Evolutionary conservation across 2,888 invertebrate genomes (phyloP).

Genomic region (Habrosyne pyritoides): DNA sequence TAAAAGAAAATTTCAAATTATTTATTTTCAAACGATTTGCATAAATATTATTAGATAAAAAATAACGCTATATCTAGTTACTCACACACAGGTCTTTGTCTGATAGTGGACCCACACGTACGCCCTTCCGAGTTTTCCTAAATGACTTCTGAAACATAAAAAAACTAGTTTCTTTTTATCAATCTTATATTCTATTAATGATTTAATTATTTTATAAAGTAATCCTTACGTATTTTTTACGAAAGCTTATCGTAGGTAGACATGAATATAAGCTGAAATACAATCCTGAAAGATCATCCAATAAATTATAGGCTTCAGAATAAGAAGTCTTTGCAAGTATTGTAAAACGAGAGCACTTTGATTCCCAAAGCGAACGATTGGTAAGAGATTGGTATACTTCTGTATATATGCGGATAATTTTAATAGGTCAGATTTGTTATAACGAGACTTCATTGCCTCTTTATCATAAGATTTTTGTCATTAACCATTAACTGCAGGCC

Average conservation of each 20-base stretch:
- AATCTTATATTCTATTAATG: no score
- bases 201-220: no score
- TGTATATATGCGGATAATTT: background rate
- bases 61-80: no score
- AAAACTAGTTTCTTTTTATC: no score
- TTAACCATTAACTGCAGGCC: no score
- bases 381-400: background rate
- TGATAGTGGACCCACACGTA: no score
- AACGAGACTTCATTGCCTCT: background rate
- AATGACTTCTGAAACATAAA: no score
- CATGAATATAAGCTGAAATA: background rate
- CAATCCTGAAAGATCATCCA: background rate
- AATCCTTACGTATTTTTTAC: background rate
- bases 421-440: background rate
- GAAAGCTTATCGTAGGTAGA: background rate
- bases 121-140: no score
- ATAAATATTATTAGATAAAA: no score
- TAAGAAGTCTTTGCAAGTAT: background rate
- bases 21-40: no score
- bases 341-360: background rate
- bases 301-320: background rate
- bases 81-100: no score
- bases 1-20: no score
- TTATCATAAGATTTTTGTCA: background rate
- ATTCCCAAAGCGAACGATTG: constrained; percentile 1